These are phyloP conservation scores for Bemisia tabaci DNA, from an alignment of 1,140 invertebrate genomes.

Conservation along the genomic window DNA sequence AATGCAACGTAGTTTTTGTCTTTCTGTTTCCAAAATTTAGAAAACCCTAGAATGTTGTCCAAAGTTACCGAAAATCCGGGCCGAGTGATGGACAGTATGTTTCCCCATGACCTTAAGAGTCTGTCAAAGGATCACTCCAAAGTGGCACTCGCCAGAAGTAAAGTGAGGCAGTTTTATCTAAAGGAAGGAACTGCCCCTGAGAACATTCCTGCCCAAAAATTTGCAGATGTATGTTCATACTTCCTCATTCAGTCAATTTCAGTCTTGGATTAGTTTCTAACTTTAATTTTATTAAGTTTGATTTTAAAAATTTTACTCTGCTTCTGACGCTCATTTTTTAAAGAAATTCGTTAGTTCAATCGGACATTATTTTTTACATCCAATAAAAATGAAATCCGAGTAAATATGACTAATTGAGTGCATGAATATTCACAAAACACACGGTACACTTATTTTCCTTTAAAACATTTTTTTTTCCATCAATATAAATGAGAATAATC, in stretches of 20 bases:
- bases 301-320: neutral
- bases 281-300: neutral
- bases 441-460: no score
- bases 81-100: neutral
- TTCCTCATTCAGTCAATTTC: no score
- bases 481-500: no score
- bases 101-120: neutral
- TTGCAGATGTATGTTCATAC: neutral
- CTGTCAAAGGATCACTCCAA: neutral
- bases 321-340: neutral
- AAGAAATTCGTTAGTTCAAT: neutral
- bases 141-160: neutral
- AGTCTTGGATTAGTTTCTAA: no score
- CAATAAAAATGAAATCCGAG: neutral
- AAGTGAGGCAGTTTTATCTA: neutral
- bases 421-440: no score
- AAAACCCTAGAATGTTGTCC: neutral
- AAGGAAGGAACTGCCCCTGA: neutral
- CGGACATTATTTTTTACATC: neutral
- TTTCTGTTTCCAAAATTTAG: neutral
- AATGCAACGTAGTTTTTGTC: neutral
- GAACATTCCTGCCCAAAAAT: neutral
- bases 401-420: neutral
- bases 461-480: no score
- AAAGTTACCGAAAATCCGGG: neutral